Evolutionary conservation across 2,797 vertebrate species (phyloP).

Genomic region (Gymnoscopelus microlampas): DNA sequence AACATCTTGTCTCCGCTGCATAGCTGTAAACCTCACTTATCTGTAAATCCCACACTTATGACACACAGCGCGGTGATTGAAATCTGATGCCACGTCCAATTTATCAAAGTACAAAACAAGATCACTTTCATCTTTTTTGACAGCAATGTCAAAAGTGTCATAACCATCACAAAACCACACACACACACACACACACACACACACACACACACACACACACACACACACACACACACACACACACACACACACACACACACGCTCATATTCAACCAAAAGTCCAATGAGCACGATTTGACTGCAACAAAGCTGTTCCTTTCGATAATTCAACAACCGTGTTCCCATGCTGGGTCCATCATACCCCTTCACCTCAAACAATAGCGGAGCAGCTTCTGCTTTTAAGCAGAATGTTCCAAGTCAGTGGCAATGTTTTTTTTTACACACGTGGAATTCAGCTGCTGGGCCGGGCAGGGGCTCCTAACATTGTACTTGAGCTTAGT

Average conservation of each 20-base stretch:
- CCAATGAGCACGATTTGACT: slow-evolving; percentile 1
- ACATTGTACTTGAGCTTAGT: slow-evolving; percentile 36
- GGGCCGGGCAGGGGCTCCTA: slow-evolving; percentile 17
- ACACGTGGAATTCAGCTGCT: slow-evolving; percentile 48
- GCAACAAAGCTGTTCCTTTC: not conserved
- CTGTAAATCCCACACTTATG: slow-evolving; percentile 72
- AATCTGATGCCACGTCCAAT: slow-evolving; percentile 30
- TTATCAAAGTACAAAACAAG: slow-evolving; percentile 31
- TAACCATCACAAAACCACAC: too few relatives aligned
- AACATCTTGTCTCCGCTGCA: slow-evolving; percentile 36
- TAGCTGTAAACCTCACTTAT: slow-evolving; percentile 44
- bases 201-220: too few relatives aligned
- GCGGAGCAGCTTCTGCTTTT: slow-evolving; percentile 33
- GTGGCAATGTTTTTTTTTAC: slow-evolving; percentile 55
- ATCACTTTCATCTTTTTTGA: not conserved
- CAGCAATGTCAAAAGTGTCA: too few relatives aligned
- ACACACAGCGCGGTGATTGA: slow-evolving; percentile 14
- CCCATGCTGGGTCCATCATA: not conserved
- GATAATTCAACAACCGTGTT: too few relatives aligned
- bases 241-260: slow-evolving; percentile 10
- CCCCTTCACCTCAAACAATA: slow-evolving; percentile 22
- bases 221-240: not conserved
- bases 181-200: too few relatives aligned
- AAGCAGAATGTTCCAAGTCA: slow-evolving; percentile 17
- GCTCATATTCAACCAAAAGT: slow-evolving; percentile 1